phyloP scores from a whole-genome alignment of 2,113 vertebrate genomes.

The Corythoichthys haematopterus region DNA sequence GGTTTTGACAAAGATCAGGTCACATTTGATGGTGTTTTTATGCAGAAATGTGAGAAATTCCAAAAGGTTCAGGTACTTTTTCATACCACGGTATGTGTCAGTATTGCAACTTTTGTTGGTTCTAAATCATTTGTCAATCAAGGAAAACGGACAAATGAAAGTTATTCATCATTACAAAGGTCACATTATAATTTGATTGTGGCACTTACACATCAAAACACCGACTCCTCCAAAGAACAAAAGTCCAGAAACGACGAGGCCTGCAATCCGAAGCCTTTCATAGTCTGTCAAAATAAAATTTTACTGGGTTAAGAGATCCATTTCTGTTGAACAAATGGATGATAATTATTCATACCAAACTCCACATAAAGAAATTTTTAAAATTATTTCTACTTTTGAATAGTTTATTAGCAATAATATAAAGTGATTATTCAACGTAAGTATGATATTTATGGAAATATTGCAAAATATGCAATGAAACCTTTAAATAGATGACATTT shows the following conservation, averaged over 20 bases:
- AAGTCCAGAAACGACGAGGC: slow-evolving; percentile 57
- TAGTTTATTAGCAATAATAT: neutral
- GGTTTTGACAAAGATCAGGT: no score
- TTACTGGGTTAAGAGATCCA: neutral
- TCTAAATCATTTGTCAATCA: neutral
- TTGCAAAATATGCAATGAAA: neutral
- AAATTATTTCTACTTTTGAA: neutral
- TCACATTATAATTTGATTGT: neutral
- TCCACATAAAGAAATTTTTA: neutral
- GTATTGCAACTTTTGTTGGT: neutral
- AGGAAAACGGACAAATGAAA: neutral
- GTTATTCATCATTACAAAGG: neutral
- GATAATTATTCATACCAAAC: neutral
- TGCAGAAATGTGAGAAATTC: no score
- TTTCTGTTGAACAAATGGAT: neutral
- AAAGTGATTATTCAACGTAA: neutral
- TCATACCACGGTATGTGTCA: neutral
- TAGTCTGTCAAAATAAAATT: slow-evolving; percentile 59
- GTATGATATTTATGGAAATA: neutral
- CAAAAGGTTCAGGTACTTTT: no score
- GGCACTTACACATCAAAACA: slow-evolving; percentile 64
- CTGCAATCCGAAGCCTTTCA: slow-evolving; percentile 69
- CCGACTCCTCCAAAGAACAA: slow-evolving; percentile 51
- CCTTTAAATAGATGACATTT: neutral
- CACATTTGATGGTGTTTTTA: no score